A percentile compares a stretch with the other conserved stretches of the same genome.
phyloP scores from a whole-genome alignment of 1,140 invertebrate genomes.

The Drosophila tsacasi region DNA sequence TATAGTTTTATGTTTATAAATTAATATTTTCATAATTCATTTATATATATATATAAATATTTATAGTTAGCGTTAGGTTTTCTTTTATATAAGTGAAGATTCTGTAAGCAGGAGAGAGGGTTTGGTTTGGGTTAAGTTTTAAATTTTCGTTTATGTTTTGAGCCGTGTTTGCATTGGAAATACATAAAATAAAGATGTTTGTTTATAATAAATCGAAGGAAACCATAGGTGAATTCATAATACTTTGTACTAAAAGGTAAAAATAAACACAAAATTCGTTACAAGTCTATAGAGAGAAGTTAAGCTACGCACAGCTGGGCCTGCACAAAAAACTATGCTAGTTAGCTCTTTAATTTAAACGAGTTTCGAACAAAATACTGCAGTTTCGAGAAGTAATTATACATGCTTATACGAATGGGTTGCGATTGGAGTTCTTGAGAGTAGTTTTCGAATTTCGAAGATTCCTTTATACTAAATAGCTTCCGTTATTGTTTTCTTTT shows the following conservation, averaged over 20 bases:
- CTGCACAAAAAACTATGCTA: conserved; percentile 5
- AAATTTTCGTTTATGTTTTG: conserved; percentile 40
- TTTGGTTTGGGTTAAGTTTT: conserved; percentile 6
- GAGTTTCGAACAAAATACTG: conserved; percentile 64
- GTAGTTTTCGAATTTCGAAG: conserved; percentile 26
- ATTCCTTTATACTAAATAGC: conserved; percentile 31
- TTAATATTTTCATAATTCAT: conserved; percentile 45
- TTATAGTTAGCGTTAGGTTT: conserved; percentile 13
- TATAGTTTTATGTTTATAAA: conserved; percentile 49
- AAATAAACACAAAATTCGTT: conserved; percentile 31
- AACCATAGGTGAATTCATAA: conserved; percentile 58
- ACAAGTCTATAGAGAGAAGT: conserved; percentile 38
- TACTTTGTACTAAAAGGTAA: conserved; percentile 76
- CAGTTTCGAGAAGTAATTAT: conserved; percentile 39
- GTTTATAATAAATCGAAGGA: conserved; percentile 41
- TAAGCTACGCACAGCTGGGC: conserved; percentile 20
- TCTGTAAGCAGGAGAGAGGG: conserved; percentile 38
- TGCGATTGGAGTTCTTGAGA: conserved; percentile 27
- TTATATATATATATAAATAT: conserved; percentile 40
- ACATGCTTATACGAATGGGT: conserved; percentile 18
- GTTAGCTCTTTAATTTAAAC: conserved; percentile 21
- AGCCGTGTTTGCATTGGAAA: conserved; percentile 57
- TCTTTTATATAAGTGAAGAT: conserved; percentile 26
- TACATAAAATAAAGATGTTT: conserved; percentile 47
- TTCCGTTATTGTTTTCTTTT: conserved; percentile 18